Evolutionary conservation across 2,888 invertebrate genomes (phyloP), one percentile per base, ranked within the genome.

Genomic region (Netelia melanura): DNA sequence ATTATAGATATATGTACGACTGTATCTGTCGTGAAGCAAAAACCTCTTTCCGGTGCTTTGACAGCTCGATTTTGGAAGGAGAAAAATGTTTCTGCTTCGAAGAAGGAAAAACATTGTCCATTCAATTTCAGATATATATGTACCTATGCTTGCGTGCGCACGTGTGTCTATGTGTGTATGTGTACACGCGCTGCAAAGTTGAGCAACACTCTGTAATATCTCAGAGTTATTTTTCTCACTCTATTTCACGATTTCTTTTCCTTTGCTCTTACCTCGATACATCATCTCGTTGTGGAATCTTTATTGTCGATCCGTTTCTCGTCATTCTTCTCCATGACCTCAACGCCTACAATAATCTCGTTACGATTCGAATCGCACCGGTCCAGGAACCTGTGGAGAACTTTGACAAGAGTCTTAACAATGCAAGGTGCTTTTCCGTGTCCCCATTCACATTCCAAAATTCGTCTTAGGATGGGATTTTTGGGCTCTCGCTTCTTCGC

Each of bases 311-410:
- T 48, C 48, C 30, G 58, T 75, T 79, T 77, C 65, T 71, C 0
- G 58, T 70, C 74, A 83, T 82, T 83, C 89, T 91, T 91, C 89
- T 89, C 88, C 86, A 89, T 89, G 90, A 90, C 89, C 77, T 92
- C 91, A 91, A 92, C 92, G 92, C 92, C 91, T 90, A 92, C 92
- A 91, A 92, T 93, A 92, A 93, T 93, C 92, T 93, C 92, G 92
- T 92, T 93, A 93, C 90, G 90, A 89, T 90, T 88, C 86, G 89
- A 89, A 90, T 91, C 88, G 89, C 84, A 70, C 54, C 17, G 2
- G 52, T n/a, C 44, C 54, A 52, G 54, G 75, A 76, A 74, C 81
- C 81, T 74, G 88, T 87, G 86, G 87, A 87, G 88, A 44, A 25
- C 87, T 91, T 92, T 91, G 91, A 92, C 91, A 90, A 88, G 83